Evolutionary conservation across 2,113 vertebrate genomes (phyloP), one percentile per base, ranked within the genome.

Genomic region (Chitala chitala): DNA sequence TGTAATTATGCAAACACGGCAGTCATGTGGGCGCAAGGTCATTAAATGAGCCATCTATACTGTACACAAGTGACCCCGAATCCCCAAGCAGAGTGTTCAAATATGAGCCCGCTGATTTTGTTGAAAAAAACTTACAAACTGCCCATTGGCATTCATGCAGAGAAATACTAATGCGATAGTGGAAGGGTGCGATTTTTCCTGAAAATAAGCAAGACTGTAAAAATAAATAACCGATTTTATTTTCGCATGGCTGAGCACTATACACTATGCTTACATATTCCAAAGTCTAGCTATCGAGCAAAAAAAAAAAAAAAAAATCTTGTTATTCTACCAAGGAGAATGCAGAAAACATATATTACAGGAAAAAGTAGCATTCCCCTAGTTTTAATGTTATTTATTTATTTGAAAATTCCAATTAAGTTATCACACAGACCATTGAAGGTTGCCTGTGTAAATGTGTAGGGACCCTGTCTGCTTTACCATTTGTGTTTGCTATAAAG

Each of bases 401-500:
- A 68, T 68, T 68, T 44, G 46, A 4, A 63, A 61, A 46, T 31
- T 24, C 46, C 10, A 42, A 68, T 46, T n/a, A 68, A 68, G 42
- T 22, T 26, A 26, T 8, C 8, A 36, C 12, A 51, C n/a, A 22
- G 13, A 53, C 33, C 29, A 44, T 33, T 33, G 36, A 26, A 53
- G 68, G 68, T 69, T 13, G 53, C 8, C 48, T 53, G 4, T 3
- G 46, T n/a, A 4, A 29, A 15, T 5, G 48, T 33, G 33, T n/a
- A 50, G 51, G 12, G 15, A 71, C 36, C 46, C n/a, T 20, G 42
- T 55, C n/a, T 29, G 24, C 22, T 56, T 5, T 4, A 56, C 20
- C 36, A 40, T 2, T 8, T 5, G 29, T 33, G 36, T 22, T 55
- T 71, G 12, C 63, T 42, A 65, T 10, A n/a, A 44, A 26, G n/a